Evolutionary conservation across 2,888 invertebrate species (phyloP).

Genomic region (Ephialtes manifestator): DNA sequence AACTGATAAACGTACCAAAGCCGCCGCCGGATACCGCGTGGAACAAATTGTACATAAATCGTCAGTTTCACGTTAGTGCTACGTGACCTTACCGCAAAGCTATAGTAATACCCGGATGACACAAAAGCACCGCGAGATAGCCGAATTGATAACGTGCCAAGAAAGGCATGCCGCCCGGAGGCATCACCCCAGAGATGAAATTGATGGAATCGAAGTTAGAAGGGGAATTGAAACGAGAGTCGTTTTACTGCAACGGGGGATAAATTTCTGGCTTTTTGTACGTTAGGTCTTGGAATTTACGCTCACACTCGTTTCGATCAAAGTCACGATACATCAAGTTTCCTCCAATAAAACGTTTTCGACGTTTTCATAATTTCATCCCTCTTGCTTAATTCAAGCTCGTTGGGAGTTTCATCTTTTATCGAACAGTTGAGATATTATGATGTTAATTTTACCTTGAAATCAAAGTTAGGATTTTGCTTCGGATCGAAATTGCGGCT

Average conservation of each 20-base stretch:
- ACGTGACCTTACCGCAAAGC: background rate
- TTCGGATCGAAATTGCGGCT: background rate
- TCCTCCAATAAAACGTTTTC: background rate
- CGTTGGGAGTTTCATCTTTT: background rate
- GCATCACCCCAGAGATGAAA: conserved; percentile 18
- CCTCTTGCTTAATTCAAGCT: background rate
- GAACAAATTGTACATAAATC: background rate
- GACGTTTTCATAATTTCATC: background rate
- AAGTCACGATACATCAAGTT: conserved; percentile 4
- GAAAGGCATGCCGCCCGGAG: background rate
- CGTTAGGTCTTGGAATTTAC: conserved; percentile 18
- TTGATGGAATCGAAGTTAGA: conserved; percentile 40
- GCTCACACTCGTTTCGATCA: background rate
- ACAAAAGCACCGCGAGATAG: conserved; percentile 4
- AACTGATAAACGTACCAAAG: background rate
- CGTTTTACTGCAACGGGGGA: conserved; percentile 3
- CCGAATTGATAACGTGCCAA: conserved; percentile 46
- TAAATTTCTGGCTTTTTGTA: conserved; percentile 27
- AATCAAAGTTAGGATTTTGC: background rate
- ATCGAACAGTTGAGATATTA: background rate
- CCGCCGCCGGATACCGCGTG: background rate
- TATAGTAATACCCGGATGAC: background rate
- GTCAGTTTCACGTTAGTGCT: background rate
- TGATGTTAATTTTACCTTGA: background rate
- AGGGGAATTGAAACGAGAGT: conserved; percentile 16